Conservation (phyloP, 2,113 vertebrate genomes). For the Aegotheles bennettii region DNA sequence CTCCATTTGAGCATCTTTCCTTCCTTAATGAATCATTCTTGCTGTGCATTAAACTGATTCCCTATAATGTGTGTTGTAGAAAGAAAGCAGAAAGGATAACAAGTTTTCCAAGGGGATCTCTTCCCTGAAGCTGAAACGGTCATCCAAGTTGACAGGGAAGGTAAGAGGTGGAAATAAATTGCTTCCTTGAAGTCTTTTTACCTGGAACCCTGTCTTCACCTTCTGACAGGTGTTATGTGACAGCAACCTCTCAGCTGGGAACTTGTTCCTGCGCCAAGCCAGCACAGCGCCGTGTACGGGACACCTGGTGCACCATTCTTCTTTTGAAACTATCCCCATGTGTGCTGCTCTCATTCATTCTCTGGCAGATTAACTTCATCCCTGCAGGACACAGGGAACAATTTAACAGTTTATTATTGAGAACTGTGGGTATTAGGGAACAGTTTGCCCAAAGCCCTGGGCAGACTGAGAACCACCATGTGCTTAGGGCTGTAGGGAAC, state of each 20-base stretch:
- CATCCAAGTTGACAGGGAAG: constrained; percentile 67
- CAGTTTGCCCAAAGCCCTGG: background rate
- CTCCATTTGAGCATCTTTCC: background rate
- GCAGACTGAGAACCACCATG: background rate
- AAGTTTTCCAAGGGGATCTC: constrained; percentile 63
- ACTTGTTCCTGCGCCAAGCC: background rate
- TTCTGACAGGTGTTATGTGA: background rate
- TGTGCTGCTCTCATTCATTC: background rate
- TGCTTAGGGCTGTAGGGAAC: background rate
- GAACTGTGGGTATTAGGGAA: background rate
- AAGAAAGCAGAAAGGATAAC: constrained; percentile 33
- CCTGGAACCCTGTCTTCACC: background rate
- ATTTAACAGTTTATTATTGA: background rate
- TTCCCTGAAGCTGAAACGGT: constrained; percentile 71
- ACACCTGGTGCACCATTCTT: background rate
- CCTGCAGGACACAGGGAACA: background rate
- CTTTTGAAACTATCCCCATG: background rate
- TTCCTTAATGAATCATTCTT: background rate
- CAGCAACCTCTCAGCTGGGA: background rate
- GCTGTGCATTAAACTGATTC: background rate
- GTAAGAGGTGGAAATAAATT: constrained; percentile 36
- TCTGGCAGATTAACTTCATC: background rate
- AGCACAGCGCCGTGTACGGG: background rate
- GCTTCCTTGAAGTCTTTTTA: background rate
- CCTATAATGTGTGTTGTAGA: constrained; percentile 39